Conservation (phyloP, 1,140 invertebrate genomes). For the Chironomus tepperi region DNA sequence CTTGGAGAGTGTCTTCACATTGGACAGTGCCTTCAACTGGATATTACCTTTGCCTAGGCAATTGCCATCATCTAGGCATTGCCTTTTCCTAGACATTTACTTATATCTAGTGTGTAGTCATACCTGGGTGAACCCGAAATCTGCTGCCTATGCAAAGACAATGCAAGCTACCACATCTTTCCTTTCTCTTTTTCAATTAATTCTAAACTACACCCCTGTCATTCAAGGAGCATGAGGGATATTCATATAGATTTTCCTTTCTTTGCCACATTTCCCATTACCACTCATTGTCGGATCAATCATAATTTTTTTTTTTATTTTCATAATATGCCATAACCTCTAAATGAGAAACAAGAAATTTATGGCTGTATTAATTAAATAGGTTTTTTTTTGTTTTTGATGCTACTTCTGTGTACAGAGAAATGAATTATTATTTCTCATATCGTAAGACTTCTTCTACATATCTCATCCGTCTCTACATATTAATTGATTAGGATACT, state of each 20-base stretch:
- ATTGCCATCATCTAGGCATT: no score
- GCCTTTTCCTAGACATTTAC: no score
- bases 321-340: neutral
- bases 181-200: no score
- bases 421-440: slow-evolving; percentile 2
- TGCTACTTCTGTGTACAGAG: neutral
- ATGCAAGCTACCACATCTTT: no score
- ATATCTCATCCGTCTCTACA: no score
- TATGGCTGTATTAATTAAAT: slow-evolving; percentile 14
- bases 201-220: no score
- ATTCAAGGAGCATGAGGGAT: neutral
- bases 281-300: slow-evolving; percentile 11
- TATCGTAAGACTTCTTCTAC: neutral
- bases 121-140: no score
- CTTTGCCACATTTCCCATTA: neutral
- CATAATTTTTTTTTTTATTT: neutral
- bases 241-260: neutral
- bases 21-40: no score
- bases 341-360: neutral
- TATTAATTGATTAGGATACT: slow-evolving; percentile 9
- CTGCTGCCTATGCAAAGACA: no score
- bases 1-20: no score
- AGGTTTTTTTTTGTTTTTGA: neutral
- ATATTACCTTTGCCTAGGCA: no score
- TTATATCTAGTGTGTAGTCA: no score